Conservation (phyloP, 2,113 vertebrate species). For the Tautogolabrus adspersus region DNA sequence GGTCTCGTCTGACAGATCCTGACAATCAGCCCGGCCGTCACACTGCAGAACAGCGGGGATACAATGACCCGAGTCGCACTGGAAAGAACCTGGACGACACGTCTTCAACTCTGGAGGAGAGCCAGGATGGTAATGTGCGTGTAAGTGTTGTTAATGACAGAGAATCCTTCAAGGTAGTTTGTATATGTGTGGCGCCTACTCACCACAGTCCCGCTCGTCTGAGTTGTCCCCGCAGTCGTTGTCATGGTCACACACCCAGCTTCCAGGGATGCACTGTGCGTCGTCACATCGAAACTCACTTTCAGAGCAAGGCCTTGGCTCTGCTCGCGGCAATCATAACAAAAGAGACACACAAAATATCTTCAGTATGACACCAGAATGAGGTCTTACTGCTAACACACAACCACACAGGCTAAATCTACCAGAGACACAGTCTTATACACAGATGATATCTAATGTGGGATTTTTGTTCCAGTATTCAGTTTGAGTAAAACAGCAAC, state of each 20-base stretch:
- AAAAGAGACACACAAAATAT: neutral
- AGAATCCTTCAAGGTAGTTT: neutral
- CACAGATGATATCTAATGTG: neutral
- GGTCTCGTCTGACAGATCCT: conserved; percentile 79
- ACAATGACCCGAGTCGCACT: conserved; percentile 81
- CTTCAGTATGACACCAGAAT: conserved; percentile 3
- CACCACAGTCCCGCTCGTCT: conserved; percentile 81
- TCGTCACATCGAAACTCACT: conserved; percentile 79
- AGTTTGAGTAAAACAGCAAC: neutral
- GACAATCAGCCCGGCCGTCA: conserved; percentile 76
- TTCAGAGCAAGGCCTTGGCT: conserved; percentile 79
- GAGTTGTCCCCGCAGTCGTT: conserved; percentile 82
- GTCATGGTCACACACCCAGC: conserved; percentile 79
- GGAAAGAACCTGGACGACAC: conserved; percentile 76
- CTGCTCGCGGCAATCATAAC: conserved; percentile 36
- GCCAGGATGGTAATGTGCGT: neutral
- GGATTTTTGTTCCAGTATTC: neutral
- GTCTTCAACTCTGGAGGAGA: conserved; percentile 73
- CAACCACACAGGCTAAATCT: too few species aligned
- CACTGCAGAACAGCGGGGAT: conserved; percentile 73
- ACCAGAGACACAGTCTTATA: neutral
- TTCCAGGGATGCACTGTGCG: conserved; percentile 76
- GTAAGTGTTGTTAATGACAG: neutral
- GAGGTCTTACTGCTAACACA: neutral
- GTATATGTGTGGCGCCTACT: conserved; percentile 15